A percentile compares a stretch with the other conserved stretches of the same genome.
phyloP scores from a whole-genome alignment of 2,888 invertebrate species.

The Drymonia ruficornis region DNA sequence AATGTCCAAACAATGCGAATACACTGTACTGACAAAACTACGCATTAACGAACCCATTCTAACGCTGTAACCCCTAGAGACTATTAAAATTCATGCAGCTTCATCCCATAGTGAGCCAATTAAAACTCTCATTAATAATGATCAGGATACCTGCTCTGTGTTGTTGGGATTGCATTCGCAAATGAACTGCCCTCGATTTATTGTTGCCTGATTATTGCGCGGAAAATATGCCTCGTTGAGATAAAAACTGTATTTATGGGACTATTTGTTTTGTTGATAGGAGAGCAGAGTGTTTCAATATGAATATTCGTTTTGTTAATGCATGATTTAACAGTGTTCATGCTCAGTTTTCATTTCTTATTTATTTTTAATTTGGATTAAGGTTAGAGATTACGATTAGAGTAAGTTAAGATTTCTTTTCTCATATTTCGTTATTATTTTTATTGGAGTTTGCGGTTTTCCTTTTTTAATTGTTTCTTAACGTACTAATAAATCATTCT shows the following conservation, averaged over 20 bases:
- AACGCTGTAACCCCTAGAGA: slow-evolving; percentile 34
- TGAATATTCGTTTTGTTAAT: not conserved
- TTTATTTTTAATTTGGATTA: too few relatives aligned
- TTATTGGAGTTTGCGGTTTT: too few relatives aligned
- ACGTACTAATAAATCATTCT: too few relatives aligned
- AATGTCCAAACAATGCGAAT: slow-evolving; percentile 24
- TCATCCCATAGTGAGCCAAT: slow-evolving; percentile 43
- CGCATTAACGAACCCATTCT: slow-evolving; percentile 22
- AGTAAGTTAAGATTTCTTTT: too few relatives aligned
- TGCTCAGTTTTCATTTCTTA: too few relatives aligned
- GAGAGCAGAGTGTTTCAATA: not conserved
- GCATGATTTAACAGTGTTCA: not conserved
- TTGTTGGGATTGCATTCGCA: slow-evolving; percentile 34
- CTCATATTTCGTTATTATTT: too few relatives aligned
- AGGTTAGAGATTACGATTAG: too few relatives aligned
- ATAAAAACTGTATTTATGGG: slow-evolving; percentile 1
- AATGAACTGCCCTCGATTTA: slow-evolving; percentile 37
- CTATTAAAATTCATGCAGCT: slow-evolving; percentile 42
- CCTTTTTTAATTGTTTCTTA: too few relatives aligned
- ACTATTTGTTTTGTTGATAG: not conserved
- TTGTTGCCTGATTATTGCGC: slow-evolving; percentile 8
- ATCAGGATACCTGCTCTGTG: slow-evolving; percentile 30
- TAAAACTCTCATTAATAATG: slow-evolving; percentile 57
- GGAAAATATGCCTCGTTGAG: not conserved
- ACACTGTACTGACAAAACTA: slow-evolving; percentile 23